A percentile compares a stretch with the other conserved stretches of the same genome.
Evolutionary conservation across 2,113 vertebrate genomes (phyloP).

Genomic region (Numida meleagris): DNA sequence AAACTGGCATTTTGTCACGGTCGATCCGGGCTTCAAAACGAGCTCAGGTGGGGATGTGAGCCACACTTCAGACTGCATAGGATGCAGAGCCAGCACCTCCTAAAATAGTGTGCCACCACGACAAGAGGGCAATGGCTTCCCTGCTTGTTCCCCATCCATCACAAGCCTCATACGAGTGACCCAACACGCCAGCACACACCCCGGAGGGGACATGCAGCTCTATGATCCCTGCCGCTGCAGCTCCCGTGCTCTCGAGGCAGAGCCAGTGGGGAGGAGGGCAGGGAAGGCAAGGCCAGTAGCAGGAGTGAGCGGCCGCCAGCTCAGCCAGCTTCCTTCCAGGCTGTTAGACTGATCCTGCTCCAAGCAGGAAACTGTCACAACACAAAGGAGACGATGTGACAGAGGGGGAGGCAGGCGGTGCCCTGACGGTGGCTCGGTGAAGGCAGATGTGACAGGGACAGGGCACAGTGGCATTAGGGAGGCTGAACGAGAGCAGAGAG

Average conservation of each 20-base stretch:
- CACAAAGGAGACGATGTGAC: conserved; percentile 52
- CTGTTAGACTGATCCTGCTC: conserved; percentile 59
- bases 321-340: conserved; percentile 53
- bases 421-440: fast-evolving
- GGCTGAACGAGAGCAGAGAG: neutral
- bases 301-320: conserved; percentile 11
- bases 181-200: neutral
- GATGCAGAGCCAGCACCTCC: neutral
- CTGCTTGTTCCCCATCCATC: conserved; percentile 8
- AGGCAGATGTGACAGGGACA: neutral
- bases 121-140: conserved; percentile 2
- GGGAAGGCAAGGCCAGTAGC: conserved; percentile 29
- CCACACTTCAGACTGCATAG: neutral
- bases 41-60: neutral
- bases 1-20: conserved; percentile 40
- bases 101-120: neutral
- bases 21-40: conserved; percentile 2
- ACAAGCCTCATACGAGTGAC: neutral
- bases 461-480: neutral
- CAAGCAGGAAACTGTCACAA: conserved; percentile 60
- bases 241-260: neutral
- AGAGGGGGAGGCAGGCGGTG: conserved; percentile 45
- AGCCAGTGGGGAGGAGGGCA: neutral
- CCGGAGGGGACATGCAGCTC: neutral
- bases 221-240: fast-evolving